A percentile compares a stretch with the other conserved stretches of the same genome.
These are phyloP conservation scores for Lottia gigantea DNA, from an alignment of 2,888 invertebrate genomes.

Conservation along the genomic window DNA sequence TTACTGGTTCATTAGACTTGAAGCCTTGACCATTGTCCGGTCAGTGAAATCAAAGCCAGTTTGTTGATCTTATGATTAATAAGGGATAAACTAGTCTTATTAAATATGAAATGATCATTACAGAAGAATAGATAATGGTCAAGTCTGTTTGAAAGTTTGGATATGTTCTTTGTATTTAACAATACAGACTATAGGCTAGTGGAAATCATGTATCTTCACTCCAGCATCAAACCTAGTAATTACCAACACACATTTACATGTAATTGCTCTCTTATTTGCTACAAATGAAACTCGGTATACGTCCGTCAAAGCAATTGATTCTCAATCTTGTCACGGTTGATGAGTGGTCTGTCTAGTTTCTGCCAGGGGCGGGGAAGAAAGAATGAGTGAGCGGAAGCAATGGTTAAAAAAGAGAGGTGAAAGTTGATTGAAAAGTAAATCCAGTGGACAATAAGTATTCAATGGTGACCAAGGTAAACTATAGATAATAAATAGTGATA, in stretches of 20 bases:
- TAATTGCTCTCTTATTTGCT: conserved; percentile 7
- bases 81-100: not conserved
- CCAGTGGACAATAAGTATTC: conserved; percentile 1
- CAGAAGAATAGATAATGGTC: conserved; percentile 1
- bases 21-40: not conserved
- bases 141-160: not conserved
- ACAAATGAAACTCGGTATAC: not conserved
- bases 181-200: too few relatives aligned
- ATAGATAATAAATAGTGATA: conserved; percentile 1
- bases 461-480: not conserved
- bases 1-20: not conserved
- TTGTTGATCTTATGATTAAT: conserved; percentile 6
- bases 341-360: not conserved
- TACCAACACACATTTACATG: not conserved
- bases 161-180: not conserved
- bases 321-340: not conserved
- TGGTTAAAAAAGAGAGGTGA: not conserved
- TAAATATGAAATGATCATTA: conserved; percentile 6
- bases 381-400: conserved; percentile 7
- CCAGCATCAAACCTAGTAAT: not conserved
- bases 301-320: not conserved
- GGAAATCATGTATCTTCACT: too few relatives aligned
- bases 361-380: not conserved
- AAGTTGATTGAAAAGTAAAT: not conserved
- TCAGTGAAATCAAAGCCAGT: not conserved